These are phyloP conservation scores for Drosophila sturtevanti DNA, from an alignment of 1,140 invertebrate species.

Conservation along the genomic window DNA sequence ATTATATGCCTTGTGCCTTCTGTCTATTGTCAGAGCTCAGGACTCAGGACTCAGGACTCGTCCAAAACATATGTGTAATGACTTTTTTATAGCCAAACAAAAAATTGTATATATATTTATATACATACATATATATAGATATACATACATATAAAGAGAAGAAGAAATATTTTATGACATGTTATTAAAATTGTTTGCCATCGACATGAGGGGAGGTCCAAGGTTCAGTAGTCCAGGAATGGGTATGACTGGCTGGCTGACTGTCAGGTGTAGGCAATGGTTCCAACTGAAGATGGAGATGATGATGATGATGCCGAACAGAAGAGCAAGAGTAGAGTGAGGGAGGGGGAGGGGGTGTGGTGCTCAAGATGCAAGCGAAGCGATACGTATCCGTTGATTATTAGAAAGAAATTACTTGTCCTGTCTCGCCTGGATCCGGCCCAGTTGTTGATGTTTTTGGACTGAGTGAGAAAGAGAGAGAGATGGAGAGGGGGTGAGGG, in stretches of 20 bases:
- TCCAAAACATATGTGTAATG: slow-evolving; percentile 67
- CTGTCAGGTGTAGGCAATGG: slow-evolving; percentile 25
- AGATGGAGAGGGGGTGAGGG: neutral
- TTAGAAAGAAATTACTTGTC: slow-evolving; percentile 76
- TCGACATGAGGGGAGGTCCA: slow-evolving; percentile 26
- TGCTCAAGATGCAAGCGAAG: slow-evolving; percentile 20
- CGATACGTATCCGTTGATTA: slow-evolving; percentile 49
- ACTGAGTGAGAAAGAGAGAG: neutral
- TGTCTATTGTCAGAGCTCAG: slow-evolving; percentile 21
- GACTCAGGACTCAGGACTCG: neutral
- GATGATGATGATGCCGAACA: neutral
- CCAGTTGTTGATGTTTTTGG: neutral
- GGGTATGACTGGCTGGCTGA: neutral
- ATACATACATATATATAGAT: neutral
- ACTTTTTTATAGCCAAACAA: slow-evolving; percentile 75
- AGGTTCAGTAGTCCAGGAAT: neutral
- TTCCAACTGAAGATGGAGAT: neutral
- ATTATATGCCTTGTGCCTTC: neutral
- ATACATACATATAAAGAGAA: slow-evolving; percentile 39
- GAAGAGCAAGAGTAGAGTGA: neutral
- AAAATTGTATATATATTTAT: slow-evolving; percentile 6
- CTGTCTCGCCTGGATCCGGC: slow-evolving; percentile 8
- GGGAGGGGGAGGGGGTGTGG: neutral
- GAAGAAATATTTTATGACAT: slow-evolving; percentile 78
- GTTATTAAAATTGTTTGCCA: slow-evolving; percentile 76